Percentiles rank a stretch among this genome's conserved stretches.
Conservation (phyloP, 2,113 vertebrate genomes). For the Origma solitaria region DNA sequence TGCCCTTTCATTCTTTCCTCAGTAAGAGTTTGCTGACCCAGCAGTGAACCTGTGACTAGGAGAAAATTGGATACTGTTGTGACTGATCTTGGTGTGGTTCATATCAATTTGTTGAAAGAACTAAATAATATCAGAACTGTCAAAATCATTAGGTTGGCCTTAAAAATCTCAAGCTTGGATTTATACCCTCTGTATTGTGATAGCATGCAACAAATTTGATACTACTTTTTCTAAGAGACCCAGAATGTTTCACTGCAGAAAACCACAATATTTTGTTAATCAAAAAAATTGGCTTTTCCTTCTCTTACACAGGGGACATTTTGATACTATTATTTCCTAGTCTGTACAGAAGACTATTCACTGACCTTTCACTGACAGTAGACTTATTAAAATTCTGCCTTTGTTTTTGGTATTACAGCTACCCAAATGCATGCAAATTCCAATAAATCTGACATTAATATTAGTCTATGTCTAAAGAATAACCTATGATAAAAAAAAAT, state of each 20-base stretch:
- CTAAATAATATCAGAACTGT: constrained; percentile 65
- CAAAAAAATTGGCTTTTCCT: not conserved
- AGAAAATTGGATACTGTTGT: constrained; percentile 79
- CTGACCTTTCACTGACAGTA: constrained; percentile 11
- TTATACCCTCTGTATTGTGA: constrained; percentile 20
- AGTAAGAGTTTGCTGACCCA: constrained; percentile 76
- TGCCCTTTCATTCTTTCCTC: constrained; percentile 71
- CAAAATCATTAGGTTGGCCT: constrained; percentile 64
- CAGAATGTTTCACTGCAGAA: constrained; percentile 2
- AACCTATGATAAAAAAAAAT: not conserved
- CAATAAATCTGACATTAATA: not conserved
- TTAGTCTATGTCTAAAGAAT: not conserved
- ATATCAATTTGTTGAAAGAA: constrained; percentile 70
- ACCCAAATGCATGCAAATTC: constrained; percentile 1
- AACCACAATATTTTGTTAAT: constrained; percentile 22
- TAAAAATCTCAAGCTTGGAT: constrained; percentile 58
- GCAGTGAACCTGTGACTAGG: constrained; percentile 74
- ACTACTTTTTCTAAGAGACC: not conserved
- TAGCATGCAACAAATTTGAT: not conserved
- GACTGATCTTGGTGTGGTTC: constrained; percentile 71
- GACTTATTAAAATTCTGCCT: constrained; percentile 45
- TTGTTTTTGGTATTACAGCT: constrained; percentile 19
- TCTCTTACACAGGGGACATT: not conserved
- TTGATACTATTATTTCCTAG: constrained; percentile 19
- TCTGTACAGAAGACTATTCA: not conserved